Evolutionary conservation across 2,113 vertebrate species (phyloP).

Genomic region (Cairina moschata): DNA sequence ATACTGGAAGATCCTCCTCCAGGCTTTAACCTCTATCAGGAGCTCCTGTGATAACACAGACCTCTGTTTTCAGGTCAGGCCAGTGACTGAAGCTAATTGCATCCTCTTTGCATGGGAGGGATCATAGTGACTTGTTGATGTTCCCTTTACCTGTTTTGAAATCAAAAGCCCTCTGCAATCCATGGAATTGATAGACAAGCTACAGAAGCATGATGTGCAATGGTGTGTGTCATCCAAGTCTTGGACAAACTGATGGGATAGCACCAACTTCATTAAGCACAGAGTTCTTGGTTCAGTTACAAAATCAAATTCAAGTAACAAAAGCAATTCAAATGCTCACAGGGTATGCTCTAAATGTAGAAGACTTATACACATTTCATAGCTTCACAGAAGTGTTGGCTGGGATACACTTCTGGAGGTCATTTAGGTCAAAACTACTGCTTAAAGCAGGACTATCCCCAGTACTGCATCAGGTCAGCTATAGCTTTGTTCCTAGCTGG

Average conservation of each 20-base stretch:
- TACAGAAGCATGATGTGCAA: background rate
- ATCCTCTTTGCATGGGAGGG: slow-evolving; percentile 14
- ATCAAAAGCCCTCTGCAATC: slow-evolving; percentile 29
- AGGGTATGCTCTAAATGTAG: background rate
- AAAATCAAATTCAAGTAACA: background rate
- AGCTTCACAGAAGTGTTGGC: background rate
- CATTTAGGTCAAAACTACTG: background rate
- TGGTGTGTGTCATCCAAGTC: background rate
- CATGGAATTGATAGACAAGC: background rate
- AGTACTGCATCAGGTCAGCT: background rate
- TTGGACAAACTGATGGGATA: background rate
- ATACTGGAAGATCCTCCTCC: background rate
- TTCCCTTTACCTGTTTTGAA: slow-evolving; percentile 36
- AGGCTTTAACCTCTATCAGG: background rate
- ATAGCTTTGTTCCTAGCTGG: background rate
- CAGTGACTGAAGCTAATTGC: slow-evolving; percentile 14
- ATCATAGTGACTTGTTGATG: background rate
- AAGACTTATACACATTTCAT: background rate
- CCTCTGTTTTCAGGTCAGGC: background rate
- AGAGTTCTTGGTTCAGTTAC: background rate
- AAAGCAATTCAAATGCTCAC: background rate
- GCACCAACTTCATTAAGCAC: background rate
- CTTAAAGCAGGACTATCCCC: background rate
- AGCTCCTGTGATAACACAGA: background rate
- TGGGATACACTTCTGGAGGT: background rate